phyloP scores from a whole-genome alignment of 2,797 vertebrate genomes.

The Esox masquinongy region DNA sequence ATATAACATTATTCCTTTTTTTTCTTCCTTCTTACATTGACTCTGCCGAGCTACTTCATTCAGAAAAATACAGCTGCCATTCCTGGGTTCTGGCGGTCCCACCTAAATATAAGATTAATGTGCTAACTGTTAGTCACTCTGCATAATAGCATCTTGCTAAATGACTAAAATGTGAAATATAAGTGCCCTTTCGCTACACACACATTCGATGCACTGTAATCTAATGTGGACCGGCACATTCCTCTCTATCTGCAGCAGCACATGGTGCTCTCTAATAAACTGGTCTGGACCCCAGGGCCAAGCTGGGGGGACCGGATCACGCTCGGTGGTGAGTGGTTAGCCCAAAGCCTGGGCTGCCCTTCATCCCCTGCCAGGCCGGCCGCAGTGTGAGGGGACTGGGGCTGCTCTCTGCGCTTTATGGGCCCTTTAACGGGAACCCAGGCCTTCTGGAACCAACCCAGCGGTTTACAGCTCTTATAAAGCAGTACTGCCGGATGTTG shows the following conservation, averaged over 20 bases:
- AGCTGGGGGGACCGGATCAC: conserved; percentile 62
- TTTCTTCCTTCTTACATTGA: too few species aligned
- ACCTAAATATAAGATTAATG: too few species aligned
- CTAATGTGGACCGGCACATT: conserved; percentile 59
- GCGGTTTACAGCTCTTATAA: conserved; percentile 79
- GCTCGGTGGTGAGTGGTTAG: conserved; percentile 77
- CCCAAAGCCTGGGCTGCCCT: conserved; percentile 67
- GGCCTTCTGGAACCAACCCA: conserved; percentile 78
- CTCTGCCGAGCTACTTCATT: too few species aligned
- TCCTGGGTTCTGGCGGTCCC: too few species aligned
- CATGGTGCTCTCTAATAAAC: conserved; percentile 79
- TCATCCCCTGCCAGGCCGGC: conserved; percentile 63
- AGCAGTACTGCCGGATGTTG: conserved; percentile 71
- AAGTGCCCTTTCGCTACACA: conserved; percentile 11
- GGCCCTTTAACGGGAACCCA: conserved; percentile 73
- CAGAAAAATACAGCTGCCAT: too few species aligned
- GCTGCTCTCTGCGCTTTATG: conserved; percentile 53
- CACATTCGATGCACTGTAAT: conserved; percentile 51
- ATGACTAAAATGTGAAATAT: not conserved
- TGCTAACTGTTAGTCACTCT: too few species aligned
- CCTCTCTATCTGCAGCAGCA: conserved; percentile 43
- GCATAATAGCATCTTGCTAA: too few species aligned
- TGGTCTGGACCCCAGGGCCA: conserved; percentile 55
- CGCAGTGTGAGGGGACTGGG: conserved; percentile 57
- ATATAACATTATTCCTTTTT: too few species aligned